These are phyloP conservation scores for Drosophila kikkawai DNA, from an alignment of 1,140 invertebrate species.

Conservation along the genomic window DNA sequence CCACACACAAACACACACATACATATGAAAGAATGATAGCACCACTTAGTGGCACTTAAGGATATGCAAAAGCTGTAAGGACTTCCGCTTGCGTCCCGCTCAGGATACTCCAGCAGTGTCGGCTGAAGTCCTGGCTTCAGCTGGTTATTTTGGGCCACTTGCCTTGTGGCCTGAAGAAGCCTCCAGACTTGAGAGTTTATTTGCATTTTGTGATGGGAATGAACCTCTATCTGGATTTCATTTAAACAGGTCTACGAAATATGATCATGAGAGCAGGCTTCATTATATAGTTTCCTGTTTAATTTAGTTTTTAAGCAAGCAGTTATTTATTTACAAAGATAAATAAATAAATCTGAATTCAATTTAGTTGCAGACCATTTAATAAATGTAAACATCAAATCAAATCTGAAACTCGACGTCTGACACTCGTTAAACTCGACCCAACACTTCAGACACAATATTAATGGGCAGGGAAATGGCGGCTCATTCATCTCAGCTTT, in stretches of 20 bases:
- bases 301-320: neutral
- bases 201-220: constrained; percentile 2
- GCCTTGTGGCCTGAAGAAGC: constrained; percentile 8
- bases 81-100: constrained; percentile 63
- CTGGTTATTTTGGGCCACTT: constrained; percentile 15
- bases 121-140: neutral
- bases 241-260: neutral
- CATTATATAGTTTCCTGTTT: neutral
- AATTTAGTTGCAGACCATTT: constrained; percentile 3
- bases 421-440: constrained; percentile 6
- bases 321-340: neutral
- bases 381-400: constrained; percentile 19
- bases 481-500: constrained; percentile 35
- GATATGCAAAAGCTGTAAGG: constrained; percentile 76
- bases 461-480: constrained; percentile 29
- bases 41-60: constrained; percentile 80
- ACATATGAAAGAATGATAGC: constrained; percentile 65
- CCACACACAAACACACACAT: constrained; percentile 4
- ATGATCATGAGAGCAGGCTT: neutral
- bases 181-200: neutral
- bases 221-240: neutral
- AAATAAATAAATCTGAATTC: neutral
- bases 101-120: constrained; percentile 17
- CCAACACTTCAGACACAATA: constrained; percentile 18
- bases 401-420: neutral